Base-by-base conservation (phyloP, 1,140 invertebrate genomes). In the Calephelis nemesis region DNA sequence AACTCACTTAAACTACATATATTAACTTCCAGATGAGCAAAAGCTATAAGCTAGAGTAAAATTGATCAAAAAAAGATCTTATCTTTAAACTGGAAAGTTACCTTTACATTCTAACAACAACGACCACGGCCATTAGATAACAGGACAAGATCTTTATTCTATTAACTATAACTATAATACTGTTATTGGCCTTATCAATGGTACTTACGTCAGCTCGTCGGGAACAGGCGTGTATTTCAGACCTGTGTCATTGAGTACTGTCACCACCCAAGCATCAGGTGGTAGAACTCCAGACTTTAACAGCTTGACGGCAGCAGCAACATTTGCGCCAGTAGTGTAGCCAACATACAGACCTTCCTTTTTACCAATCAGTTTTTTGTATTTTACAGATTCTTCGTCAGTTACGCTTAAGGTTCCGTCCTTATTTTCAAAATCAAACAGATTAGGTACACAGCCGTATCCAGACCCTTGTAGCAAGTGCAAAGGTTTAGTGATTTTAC, bases 271-370 rank as follows among this genome's bases (percentile, higher is more conserved):
- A 7, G 88, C 76, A 66, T 89, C 83, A 62, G 81, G 60, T 0
- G 85, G 80, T 15, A 91, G 54, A 47, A 68, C 62, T 0, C 87
- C 87, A 3, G 88, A 87, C 19, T 85, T 58, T 54, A 91, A 69
- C 7, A 91, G 76, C 39, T 88, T 85, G 4, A 87, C 84, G 1
- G 88, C 85, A 4, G 87, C 88, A 7, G 86, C 85, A 8, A 90
- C 82, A 65, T 91, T 91, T 5, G 88, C 88, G 0, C 78, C 88
- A 63, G 86, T 88, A 0, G 87, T 91, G 65, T 88, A 91, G 1
- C 88, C 88, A n/a, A 91, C 88, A 52, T 79, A 91, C 19, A 91
- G 63, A 48, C 88, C 88, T 72, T 91, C 88, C 65, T 87, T 88
- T 64, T 85, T 77, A 1, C 88, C 88, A 15, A 91, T 77, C 11